phyloP scores from a whole-genome alignment of 2,888 invertebrate genomes.

The Cristatella mucedo region DNA sequence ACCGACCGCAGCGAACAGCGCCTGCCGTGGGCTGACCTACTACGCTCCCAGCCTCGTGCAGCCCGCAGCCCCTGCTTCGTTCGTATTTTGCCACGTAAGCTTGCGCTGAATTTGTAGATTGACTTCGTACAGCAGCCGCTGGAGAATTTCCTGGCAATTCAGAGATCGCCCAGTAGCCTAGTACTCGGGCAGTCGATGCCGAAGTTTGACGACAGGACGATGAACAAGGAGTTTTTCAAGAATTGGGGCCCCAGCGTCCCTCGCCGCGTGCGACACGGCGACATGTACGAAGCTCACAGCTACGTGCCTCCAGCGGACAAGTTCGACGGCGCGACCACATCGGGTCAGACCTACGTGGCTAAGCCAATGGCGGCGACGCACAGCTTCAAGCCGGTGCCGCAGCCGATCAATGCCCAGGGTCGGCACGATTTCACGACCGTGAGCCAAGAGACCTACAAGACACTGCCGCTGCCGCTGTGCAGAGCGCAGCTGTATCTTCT shows the following conservation, averaged over 20 bases:
- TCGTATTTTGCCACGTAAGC: too few relatives aligned
- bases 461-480: slow-evolving; percentile 21
- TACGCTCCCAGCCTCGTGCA: too few relatives aligned
- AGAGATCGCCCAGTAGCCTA: too few relatives aligned
- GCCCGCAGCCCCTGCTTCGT: too few relatives aligned
- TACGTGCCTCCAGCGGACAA: slow-evolving; percentile 22
- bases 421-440: slow-evolving; percentile 24
- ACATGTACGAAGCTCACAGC: slow-evolving; percentile 28
- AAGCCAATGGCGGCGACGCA: too few relatives aligned
- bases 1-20: too few relatives aligned
- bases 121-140: too few relatives aligned
- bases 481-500: slow-evolving; percentile 22
- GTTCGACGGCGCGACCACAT: slow-evolving; percentile 18
- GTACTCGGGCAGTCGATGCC: too few relatives aligned
- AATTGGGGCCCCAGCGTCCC: slow-evolving; percentile 6
- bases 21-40: too few relatives aligned
- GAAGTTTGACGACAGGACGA: slow-evolving; percentile 24
- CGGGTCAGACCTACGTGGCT: too few relatives aligned
- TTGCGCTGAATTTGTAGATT: too few relatives aligned
- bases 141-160: too few relatives aligned
- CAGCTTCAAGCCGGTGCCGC: slow-evolving; percentile 18
- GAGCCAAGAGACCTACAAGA: slow-evolving; percentile 19
- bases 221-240: slow-evolving; percentile 19
- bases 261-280: slow-evolving; percentile 18
- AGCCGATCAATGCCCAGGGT: slow-evolving; percentile 16